Base-by-base conservation (phyloP, 2,797 vertebrate genomes). In the Leptatherina wallacei region DNA sequence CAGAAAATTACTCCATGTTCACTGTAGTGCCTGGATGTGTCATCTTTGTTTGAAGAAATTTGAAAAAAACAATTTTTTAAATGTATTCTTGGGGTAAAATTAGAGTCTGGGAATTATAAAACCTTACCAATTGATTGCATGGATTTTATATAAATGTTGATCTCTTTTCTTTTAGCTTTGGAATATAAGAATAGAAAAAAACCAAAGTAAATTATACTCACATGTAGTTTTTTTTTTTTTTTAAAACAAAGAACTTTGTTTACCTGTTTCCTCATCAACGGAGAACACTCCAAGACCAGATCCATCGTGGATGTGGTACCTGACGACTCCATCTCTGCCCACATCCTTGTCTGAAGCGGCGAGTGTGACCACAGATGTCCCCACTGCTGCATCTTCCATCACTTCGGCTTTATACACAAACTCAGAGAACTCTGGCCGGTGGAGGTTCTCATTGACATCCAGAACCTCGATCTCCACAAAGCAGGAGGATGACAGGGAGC, bases 361-460 rank as follows among this genome's bases (percentile, higher is more conserved):
- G 54, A 99, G 91, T 0, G 63, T 90, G 61, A 96, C 86, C 71
- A 98, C 95, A 0, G 94, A 94, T 0, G 96, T 97, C 22, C 96
- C 97, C 2, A 93, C 88, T 0, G 89, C 91, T 11, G 96, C 95
- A 44, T 97, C 95, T 86, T 99, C 98, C 90, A 89, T 92, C 81
- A 99, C 94, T 22, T 83, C 89, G 2, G 94, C 93, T 80, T 96
- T 92, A 81, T 97, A 95, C 71, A 97, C 95, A 49, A 98, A 98
- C 85, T 95, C 94, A 29, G 93, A 87, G 82, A 99, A 98, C 69
- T 73, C 86, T 0, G 98, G 98, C 13, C 92, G 81, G 76, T 97
- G 93, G 68, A 99, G 91, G 82, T 99, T 99, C 92, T 99, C 98
- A 4, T 99, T 98, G 63, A 99, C 94, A 42, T 99, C 98, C 81